Evolutionary conservation across 1,140 invertebrate species (phyloP), one percentile per base, ranked within the genome.

Genomic region (Drosophila leontia): DNA sequence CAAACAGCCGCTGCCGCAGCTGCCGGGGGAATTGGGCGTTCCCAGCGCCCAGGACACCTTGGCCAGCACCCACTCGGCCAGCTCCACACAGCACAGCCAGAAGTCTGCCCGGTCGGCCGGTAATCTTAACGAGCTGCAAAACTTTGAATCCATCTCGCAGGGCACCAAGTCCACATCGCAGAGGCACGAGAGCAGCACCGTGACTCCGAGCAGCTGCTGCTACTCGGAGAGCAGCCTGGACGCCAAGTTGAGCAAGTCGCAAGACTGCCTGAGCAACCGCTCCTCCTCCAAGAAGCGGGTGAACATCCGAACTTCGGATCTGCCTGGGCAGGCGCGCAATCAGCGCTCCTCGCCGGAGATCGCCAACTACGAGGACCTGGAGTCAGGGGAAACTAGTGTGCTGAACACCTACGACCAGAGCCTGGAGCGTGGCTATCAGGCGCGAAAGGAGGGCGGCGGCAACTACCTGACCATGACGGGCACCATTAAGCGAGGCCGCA

Each of bases 401-500:
- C 78, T 94, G 48, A 93, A 93, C 71, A 94, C 94, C 32, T 93
- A 94, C 56, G 82, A 86, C 29, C 93, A 72, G 86, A 94, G 80
- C 91, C 91, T 86, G 93, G 94, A 93, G 72, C 93, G 81, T 74
- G 64, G 39, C 32, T 94, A 90, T 87, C 94, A 80, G 92, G 93
- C 83, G 85, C 93, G 57, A 91, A 91, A 93, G 91, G 72, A 93
- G 67, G 94, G 94, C 78, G 94, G 94, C 78, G 92, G 93, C 11
- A 93, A 94, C 3, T 95, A 95, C 83, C 90, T 95, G 32, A 95
- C 95, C 11, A 95, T 95, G 94, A 96, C 95, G 8, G 96, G 96
- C 17, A 96, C 96, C 15, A 96, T 96, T 7, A 96, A 96, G 81
- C 93, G 95, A 47, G 96, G 96, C 1, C 95, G 95, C 79, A 96